phyloP scores from a whole-genome alignment of 2,113 vertebrate genomes.

The Puntigrus tetrazona region DNA sequence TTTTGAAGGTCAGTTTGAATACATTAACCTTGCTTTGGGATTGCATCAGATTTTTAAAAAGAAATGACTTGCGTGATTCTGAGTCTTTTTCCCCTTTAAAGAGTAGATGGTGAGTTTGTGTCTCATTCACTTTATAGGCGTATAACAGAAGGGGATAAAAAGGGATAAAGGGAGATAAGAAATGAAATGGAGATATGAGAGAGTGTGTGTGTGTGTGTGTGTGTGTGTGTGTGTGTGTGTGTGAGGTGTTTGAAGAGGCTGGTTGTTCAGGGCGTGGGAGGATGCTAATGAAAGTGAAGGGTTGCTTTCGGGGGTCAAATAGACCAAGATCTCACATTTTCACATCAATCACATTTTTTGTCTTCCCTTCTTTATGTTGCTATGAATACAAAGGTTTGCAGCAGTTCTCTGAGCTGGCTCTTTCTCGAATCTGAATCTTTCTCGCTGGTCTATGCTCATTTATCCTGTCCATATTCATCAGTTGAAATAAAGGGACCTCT shows the following conservation, averaged over 20 bases:
- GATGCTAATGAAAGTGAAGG: conserved; percentile 69
- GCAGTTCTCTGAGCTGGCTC: background rate
- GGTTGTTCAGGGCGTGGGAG: conserved; percentile 65
- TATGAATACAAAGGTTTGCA: conserved; percentile 18
- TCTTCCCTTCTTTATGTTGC: background rate
- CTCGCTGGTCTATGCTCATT: background rate
- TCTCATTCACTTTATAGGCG: background rate
- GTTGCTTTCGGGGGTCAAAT: conserved; percentile 58
- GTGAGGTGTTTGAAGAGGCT: conserved; percentile 62
- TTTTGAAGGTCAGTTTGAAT: conserved; percentile 28
- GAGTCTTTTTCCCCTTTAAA: background rate
- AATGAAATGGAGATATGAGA: background rate
- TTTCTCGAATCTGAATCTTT: background rate
- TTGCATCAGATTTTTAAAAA: background rate
- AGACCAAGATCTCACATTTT: conserved; percentile 55
- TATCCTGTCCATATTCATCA: conserved; percentile 2
- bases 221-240: background rate
- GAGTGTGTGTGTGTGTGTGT: background rate
- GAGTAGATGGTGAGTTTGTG: background rate
- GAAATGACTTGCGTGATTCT: background rate
- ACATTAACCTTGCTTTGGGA: conserved; percentile 36
- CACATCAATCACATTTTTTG: background rate
- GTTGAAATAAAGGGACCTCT: background rate
- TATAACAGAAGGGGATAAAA: conserved; percentile 4
- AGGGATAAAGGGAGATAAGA: conserved; percentile 10